Percentiles rank a stretch among this genome's conserved stretches.
Evolutionary conservation across 2,888 invertebrate species (phyloP).

Genomic region (Timema podura): DNA sequence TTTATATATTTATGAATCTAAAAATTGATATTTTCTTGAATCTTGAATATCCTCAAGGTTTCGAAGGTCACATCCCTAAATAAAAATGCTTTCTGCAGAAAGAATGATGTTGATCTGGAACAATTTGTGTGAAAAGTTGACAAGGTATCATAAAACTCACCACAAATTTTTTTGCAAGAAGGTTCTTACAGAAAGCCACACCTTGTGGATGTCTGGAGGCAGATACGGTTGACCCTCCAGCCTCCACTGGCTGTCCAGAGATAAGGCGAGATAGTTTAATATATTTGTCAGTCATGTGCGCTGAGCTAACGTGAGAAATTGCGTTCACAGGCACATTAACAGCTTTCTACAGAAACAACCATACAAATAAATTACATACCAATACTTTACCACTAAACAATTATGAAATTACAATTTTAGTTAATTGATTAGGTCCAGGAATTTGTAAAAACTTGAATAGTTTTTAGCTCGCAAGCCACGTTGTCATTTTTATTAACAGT

Average conservation of each 20-base stretch:
- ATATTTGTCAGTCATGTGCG: constrained; percentile 72
- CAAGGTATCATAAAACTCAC: constrained; percentile 43
- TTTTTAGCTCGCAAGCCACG: too few species aligned
- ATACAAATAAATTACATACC: too few species aligned
- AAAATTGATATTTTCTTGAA: too few species aligned
- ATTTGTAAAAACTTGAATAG: too few species aligned
- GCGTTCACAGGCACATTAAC: constrained; percentile 86
- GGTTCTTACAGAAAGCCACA: constrained; percentile 58
- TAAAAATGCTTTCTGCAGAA: too few species aligned
- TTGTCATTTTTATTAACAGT: too few species aligned
- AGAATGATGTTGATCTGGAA: too few species aligned
- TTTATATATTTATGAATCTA: background rate
- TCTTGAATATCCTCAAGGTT: too few species aligned
- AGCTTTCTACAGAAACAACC: constrained; percentile 58
- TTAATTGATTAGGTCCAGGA: too few species aligned
- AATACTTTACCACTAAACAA: too few species aligned
- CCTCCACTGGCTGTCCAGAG: constrained; percentile 62
- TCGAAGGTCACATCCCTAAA: too few species aligned
- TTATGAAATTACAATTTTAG: too few species aligned
- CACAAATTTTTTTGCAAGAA: constrained; percentile 70
- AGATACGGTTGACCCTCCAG: constrained; percentile 54
- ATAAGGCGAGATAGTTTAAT: constrained; percentile 68
- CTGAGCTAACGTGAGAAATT: constrained; percentile 69
- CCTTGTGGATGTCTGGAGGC: constrained; percentile 73
- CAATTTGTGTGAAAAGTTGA: background rate